A percentile compares a stretch with the other conserved stretches of the same genome.
Evolutionary conservation across 2,888 invertebrate genomes (phyloP).

Genomic region (Andrena minutula): DNA sequence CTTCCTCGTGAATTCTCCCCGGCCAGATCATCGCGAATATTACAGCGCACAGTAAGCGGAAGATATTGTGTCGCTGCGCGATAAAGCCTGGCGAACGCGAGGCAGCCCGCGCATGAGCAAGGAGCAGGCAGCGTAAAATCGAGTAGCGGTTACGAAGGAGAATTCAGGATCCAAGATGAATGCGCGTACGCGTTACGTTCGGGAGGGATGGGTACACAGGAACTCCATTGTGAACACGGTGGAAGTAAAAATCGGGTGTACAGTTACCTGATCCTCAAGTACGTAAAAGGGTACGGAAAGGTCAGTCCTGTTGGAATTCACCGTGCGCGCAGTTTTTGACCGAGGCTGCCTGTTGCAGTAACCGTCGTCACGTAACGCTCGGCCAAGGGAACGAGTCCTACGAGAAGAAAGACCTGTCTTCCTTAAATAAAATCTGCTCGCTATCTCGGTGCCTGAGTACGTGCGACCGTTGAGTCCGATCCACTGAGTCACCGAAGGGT

Average conservation of each 20-base stretch:
- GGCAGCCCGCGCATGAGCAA: background rate
- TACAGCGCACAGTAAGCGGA: background rate
- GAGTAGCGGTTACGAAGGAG: conserved; percentile 1
- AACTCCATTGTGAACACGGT: conserved; percentile 53
- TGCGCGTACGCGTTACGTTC: conserved; percentile 10
- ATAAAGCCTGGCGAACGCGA: background rate
- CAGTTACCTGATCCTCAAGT: conserved; percentile 54
- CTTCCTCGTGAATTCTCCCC: background rate
- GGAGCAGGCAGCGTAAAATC: background rate
- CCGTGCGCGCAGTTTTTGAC: conserved; percentile 44
- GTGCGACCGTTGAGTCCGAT: conserved; percentile 34
- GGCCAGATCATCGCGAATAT: background rate
- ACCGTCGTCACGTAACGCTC: conserved; percentile 52
- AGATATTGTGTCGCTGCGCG: background rate
- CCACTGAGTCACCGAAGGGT: conserved; percentile 42
- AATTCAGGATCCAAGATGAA: conserved; percentile 34
- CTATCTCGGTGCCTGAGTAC: conserved; percentile 36
- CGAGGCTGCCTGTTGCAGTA: conserved; percentile 35
- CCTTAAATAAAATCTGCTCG: conserved; percentile 52
- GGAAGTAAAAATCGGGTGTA: conserved; percentile 52
- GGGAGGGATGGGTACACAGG: conserved; percentile 23
- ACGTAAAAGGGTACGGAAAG: conserved; percentile 55
- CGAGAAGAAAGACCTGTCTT: conserved; percentile 55
- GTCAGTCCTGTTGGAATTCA: conserved; percentile 58
- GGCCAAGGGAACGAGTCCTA: conserved; percentile 41